phyloP scores from a whole-genome alignment of 2,797 vertebrate species.

The Mormyrops boulengeri region DNA sequence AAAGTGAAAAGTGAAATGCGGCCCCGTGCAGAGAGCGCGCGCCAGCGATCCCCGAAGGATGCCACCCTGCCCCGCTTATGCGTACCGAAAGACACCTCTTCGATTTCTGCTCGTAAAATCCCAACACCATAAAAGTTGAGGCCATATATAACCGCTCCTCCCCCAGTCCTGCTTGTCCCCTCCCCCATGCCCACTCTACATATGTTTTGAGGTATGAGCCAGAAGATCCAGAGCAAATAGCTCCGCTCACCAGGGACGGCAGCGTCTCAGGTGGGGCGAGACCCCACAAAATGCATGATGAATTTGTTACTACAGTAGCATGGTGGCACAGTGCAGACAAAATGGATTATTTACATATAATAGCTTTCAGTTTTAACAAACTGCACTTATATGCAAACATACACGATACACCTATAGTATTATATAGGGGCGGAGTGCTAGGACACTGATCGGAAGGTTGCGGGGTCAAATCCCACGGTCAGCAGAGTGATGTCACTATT shows the following conservation, averaged over 20 bases:
- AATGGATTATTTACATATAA: not conserved
- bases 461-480: not conserved
- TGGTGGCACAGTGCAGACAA: not conserved
- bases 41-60: not conserved
- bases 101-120: not conserved
- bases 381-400: not conserved
- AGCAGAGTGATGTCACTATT: not conserved
- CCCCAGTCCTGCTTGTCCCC: not conserved
- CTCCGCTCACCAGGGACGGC: not conserved
- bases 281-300: not conserved
- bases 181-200: not conserved
- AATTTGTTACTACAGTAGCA: not conserved
- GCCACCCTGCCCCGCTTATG: not conserved
- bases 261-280: not conserved
- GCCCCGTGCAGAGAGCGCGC: not conserved
- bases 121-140: not conserved
- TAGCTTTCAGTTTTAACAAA: not conserved
- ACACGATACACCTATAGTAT: not conserved
- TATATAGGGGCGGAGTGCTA: not conserved
- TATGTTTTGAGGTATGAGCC: not conserved
- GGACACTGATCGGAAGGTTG: not conserved
- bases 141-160: not conserved
- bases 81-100: not conserved
- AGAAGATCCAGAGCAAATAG: not conserved
- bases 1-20: not conserved